A percentile compares a stretch with the other conserved stretches of the same genome.
Conservation (phyloP, 2,113 vertebrate species). For the Embiotoca jacksoni region DNA sequence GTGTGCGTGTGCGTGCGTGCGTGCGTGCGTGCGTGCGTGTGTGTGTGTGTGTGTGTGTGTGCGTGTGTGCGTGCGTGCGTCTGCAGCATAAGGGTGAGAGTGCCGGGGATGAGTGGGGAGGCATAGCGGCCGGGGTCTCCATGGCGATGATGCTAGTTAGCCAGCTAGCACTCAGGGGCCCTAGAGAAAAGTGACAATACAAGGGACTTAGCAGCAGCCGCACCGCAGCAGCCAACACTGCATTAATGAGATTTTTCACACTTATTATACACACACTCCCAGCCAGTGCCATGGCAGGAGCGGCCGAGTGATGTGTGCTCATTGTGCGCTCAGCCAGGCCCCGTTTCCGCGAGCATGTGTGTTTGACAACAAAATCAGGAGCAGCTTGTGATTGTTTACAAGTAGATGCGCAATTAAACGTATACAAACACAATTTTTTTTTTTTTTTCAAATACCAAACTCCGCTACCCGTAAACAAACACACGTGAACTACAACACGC, state of each 20-base stretch:
- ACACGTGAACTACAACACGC: constrained; percentile 26
- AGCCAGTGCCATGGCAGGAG: constrained; percentile 54
- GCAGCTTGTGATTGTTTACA: constrained; percentile 56
- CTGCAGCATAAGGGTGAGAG: constrained; percentile 73
- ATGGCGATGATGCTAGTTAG: constrained; percentile 97
- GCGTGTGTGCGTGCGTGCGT: constrained; percentile 28
- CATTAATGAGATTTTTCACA: constrained; percentile 99
- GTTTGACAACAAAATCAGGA: constrained; percentile 89
- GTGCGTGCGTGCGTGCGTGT: constrained; percentile 31
- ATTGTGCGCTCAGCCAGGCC: constrained; percentile 77
- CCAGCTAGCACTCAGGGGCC: constrained; percentile 90
- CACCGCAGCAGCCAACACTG: constrained; percentile 93
- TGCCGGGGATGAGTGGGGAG: constrained; percentile 90
- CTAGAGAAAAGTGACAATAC: constrained; percentile 97
- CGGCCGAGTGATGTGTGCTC: constrained; percentile 49
- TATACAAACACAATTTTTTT: constrained; percentile 43
- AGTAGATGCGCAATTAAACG: constrained; percentile 50
- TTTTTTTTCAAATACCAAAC: constrained; percentile 31
- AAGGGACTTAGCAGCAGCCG: constrained; percentile 93
- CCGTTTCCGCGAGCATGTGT: constrained; percentile 61
- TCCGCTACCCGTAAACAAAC: constrained; percentile 20
- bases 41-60: constrained; percentile 24
- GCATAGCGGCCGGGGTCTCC: constrained; percentile 95
- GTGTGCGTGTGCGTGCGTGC: constrained; percentile 22
- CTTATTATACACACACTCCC: constrained; percentile 93